phyloP scores from a whole-genome alignment of 2,888 invertebrate genomes.

The Parochlus steinenii region DNA sequence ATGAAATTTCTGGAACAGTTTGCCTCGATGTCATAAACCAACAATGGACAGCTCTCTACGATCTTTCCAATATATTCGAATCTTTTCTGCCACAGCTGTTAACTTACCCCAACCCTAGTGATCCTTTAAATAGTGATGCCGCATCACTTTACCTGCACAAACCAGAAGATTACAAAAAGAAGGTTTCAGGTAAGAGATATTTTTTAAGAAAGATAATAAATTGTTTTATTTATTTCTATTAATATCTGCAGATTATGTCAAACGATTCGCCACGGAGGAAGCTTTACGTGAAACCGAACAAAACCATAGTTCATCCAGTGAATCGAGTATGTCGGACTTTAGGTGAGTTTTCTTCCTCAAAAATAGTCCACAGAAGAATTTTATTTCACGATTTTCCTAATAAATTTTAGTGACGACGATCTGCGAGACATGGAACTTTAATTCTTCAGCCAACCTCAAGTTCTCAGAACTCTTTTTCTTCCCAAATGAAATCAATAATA shows the following conservation, averaged over 20 bases:
- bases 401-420: no score
- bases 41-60: constrained; percentile 45
- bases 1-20: constrained; percentile 46
- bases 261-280: constrained; percentile 11
- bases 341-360: no score
- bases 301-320: constrained; percentile 8
- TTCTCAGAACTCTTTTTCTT: no score
- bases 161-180: constrained; percentile 62
- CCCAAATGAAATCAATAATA: no score
- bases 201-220: not conserved
- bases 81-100: constrained; percentile 61
- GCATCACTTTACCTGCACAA: constrained; percentile 65
- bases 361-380: no score
- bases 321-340: constrained; percentile 10
- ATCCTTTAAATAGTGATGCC: constrained; percentile 63
- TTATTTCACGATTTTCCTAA: no score
- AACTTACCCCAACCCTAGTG: constrained; percentile 63
- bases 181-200: constrained; percentile 38
- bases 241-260: constrained; percentile 9
- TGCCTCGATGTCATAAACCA: constrained; percentile 51
- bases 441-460: no score
- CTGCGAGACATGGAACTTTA: no score
- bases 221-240: no score
- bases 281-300: constrained; percentile 10
- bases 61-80: constrained; percentile 63